phyloP scores from a whole-genome alignment of 2,797 vertebrate genomes.

The Micrastur ruficollis region DNA sequence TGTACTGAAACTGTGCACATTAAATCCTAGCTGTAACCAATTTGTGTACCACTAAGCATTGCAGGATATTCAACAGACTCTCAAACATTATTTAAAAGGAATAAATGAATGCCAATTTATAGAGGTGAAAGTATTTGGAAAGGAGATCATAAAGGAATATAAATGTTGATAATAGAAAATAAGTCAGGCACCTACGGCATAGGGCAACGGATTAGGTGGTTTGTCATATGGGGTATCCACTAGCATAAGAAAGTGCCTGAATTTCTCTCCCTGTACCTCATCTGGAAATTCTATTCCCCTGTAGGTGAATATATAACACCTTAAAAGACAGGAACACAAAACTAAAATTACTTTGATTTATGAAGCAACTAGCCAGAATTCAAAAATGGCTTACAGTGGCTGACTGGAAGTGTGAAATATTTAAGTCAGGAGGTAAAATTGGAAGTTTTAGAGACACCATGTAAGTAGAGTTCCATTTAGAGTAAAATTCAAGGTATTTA shows the following conservation, averaged over 20 bases:
- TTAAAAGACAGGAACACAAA: not conserved
- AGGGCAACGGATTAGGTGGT: not conserved
- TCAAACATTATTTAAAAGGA: not conserved
- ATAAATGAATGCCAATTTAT: not conserved
- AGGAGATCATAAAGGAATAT: not conserved
- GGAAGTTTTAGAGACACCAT: not conserved
- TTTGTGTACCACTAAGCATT: not conserved
- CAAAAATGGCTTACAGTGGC: not conserved
- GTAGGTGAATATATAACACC: not conserved
- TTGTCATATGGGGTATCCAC: not conserved
- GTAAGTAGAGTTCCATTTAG: not conserved
- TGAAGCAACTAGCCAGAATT: not conserved
- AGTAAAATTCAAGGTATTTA: not conserved
- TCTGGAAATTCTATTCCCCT: not conserved
- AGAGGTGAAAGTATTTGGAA: not conserved
- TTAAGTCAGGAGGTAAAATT: not conserved
- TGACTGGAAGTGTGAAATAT: not conserved
- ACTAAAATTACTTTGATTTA: not conserved
- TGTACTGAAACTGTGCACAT: not conserved
- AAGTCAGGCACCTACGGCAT: not conserved
- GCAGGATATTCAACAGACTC: not conserved
- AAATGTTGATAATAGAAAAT: not conserved
- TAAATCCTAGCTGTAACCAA: not conserved
- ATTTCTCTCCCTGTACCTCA: not conserved
- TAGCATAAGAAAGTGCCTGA: not conserved